Evolutionary conservation across 2,888 invertebrate species (phyloP).

Genomic region (Trissonchulus latispiculum): DNA sequence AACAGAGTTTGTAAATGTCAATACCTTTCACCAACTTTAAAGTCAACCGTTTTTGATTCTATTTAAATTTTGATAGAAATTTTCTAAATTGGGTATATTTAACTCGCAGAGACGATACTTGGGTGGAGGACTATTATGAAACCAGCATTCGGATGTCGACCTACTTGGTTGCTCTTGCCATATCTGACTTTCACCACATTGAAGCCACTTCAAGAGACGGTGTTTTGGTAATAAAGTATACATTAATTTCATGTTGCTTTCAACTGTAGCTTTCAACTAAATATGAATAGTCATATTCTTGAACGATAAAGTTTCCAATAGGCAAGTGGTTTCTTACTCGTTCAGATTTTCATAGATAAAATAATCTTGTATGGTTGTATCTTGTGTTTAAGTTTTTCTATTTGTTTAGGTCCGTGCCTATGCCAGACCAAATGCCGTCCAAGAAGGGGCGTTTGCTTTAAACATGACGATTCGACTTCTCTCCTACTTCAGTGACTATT

Average conservation of each 20-base stretch:
- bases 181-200: conserved; percentile 59
- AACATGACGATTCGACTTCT: neutral
- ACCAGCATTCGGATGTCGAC: conserved; percentile 60
- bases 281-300: too few relatives aligned
- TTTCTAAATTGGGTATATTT: too few relatives aligned
- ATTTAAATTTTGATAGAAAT: too few relatives aligned
- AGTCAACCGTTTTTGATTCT: too few relatives aligned
- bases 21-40: too few relatives aligned
- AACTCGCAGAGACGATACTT: neutral
- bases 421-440: neutral
- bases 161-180: conserved; percentile 71
- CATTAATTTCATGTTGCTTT: too few relatives aligned
- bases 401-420: conserved; percentile 3
- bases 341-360: too few relatives aligned
- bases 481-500: neutral
- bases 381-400: neutral
- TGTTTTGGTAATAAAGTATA: neutral
- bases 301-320: too few relatives aligned
- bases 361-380: too few relatives aligned
- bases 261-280: too few relatives aligned
- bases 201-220: neutral
- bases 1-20: too few relatives aligned
- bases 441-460: neutral
- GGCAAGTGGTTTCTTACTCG: too few relatives aligned
- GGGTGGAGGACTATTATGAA: conserved; percentile 25